These are phyloP conservation scores for Ophion obscuratus DNA, from an alignment of 2,888 invertebrate genomes.

Conservation along the genomic window DNA sequence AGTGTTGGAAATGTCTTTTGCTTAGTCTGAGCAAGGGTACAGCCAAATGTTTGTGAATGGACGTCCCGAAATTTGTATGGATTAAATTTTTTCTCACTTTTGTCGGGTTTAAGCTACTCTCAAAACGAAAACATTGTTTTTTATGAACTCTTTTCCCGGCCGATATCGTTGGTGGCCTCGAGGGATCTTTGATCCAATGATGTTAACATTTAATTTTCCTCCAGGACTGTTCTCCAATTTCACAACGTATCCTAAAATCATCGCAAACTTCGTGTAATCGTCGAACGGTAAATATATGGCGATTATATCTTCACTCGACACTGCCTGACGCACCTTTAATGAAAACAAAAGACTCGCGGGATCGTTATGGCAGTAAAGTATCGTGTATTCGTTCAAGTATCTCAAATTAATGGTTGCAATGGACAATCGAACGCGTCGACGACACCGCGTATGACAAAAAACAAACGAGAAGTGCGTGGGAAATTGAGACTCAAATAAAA, in stretches of 20 bases:
- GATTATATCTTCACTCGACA: background rate
- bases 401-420: conserved; percentile 31
- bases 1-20: background rate
- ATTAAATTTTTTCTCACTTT: background rate
- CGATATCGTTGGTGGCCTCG: background rate
- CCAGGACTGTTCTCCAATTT: background rate
- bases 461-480: conserved; percentile 44
- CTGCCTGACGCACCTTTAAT: conserved; percentile 35
- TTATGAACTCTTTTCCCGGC: background rate
- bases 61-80: background rate
- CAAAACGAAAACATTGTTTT: background rate
- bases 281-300: conserved; percentile 10
- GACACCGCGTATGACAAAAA: conserved; percentile 19
- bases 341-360: conserved; percentile 20
- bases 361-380: conserved; percentile 29
- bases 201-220: background rate
- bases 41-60: background rate
- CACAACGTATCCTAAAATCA: background rate
- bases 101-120: background rate
- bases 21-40: background rate
- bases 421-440: conserved; percentile 18
- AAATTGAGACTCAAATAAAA: conserved; percentile 46
- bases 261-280: background rate
- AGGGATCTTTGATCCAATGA: background rate
- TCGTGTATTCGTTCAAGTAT: conserved; percentile 9